phyloP scores from a whole-genome alignment of 2,113 vertebrate genomes.

The Trogon surrucura region DNA sequence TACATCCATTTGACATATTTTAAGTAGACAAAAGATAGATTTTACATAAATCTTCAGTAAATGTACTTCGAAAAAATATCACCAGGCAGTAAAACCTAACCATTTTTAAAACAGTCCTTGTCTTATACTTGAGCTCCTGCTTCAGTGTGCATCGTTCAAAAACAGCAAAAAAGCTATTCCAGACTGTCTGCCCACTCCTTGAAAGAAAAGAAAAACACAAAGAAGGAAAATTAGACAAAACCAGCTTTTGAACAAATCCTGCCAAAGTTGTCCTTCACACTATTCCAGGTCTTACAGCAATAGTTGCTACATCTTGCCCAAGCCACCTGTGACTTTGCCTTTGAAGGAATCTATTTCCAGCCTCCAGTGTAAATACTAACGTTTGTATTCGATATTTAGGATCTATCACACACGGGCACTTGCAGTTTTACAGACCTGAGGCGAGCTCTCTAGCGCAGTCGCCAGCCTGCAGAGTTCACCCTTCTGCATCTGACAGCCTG shows the following conservation, averaged over 20 bases:
- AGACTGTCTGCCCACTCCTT: background rate
- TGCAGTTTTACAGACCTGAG: background rate
- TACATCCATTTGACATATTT: conserved; percentile 59
- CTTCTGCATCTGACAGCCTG: background rate
- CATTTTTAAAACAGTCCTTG: conserved; percentile 37
- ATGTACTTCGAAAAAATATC: conserved; percentile 44
- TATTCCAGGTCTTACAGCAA: background rate
- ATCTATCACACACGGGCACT: background rate
- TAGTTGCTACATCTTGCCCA: background rate
- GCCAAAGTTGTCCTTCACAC: background rate
- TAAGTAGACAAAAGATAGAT: conserved; percentile 69
- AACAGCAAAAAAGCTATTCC: background rate
- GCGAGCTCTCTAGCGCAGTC: background rate
- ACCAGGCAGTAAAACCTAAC: conserved; percentile 25
- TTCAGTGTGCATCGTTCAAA: background rate
- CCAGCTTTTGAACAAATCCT: background rate
- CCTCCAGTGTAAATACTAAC: background rate
- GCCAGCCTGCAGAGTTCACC: background rate
- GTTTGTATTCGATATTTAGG: background rate
- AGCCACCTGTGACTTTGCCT: background rate
- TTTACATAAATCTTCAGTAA: conserved; percentile 68
- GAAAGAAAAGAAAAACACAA: background rate
- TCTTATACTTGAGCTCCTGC: conserved; percentile 2
- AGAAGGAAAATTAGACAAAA: background rate
- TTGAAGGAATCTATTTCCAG: background rate